Base-by-base conservation (phyloP, 2,888 invertebrate species). In the Brachypalpus laphriformis region DNA sequence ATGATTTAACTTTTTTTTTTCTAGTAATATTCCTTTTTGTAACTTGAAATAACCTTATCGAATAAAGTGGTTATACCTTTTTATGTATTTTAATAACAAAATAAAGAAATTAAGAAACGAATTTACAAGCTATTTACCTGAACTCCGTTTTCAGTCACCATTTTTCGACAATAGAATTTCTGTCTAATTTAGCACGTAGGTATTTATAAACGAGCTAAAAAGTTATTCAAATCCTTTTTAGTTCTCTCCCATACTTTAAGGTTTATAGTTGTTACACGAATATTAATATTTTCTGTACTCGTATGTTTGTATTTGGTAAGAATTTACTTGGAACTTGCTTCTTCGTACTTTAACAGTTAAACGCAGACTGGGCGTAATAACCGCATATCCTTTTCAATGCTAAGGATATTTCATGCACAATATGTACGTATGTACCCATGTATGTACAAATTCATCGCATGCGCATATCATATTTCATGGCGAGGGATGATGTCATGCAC, bases 101-200 rank as follows among this genome's bases (percentile, higher is more conserved):
- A 28, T 47, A 42, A 72, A 63, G 56, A 7, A 22, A 11, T 57
- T 54, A 42, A 37, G 42, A 37, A 63, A 6, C 56, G 57, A 37
- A 42, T 34, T 7, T 45, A 59, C 49, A 22, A 31, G 71, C 8
- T 45, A 40, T 63, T 88, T 92, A 92, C 92, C 92, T 92, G 92
- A 82, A 90, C 89, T 90, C 92, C 92, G 88, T 92, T 92, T 90
- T 92, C 92, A 71, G 92, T 92, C 85, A 92, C 92, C 92, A 92
- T 92, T 89, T 91, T 90, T 51, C 14, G 47, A 61, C 22, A 40
- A 49, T 56, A 37, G 14, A 7, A 28, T 49, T 65, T 3, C 16
- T 16, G 4, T 11, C 40, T 31, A 14, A 2, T 40, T 59, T 22
- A 16, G n/a, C n/a, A 28, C 1, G 9, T 28, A 18, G 8, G 6